Evolutionary conservation across 2,113 vertebrate genomes (phyloP).

Genomic region (Rallus limicola): DNA sequence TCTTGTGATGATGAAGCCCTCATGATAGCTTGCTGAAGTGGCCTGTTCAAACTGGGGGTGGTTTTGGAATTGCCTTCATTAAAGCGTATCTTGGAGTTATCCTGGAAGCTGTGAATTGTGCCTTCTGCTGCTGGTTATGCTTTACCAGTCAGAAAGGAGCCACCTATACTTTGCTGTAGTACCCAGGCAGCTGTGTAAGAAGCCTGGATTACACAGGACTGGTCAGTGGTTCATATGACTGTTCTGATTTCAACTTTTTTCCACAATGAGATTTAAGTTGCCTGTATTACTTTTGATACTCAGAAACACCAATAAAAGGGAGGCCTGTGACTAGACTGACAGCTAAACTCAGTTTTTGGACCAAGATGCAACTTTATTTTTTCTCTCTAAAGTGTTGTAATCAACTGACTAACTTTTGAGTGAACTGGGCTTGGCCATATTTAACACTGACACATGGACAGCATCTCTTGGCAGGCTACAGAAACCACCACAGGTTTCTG

Average conservation of each 20-base stretch:
- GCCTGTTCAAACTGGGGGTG: background rate
- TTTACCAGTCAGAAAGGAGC: background rate
- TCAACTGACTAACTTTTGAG: background rate
- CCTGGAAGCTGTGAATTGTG: background rate
- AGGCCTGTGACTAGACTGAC: background rate
- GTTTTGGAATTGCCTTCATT: background rate
- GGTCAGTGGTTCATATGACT: no score
- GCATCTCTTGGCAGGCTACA: background rate
- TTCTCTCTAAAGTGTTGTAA: background rate
- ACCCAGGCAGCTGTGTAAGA: background rate
- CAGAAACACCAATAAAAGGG: background rate
- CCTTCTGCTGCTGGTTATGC: background rate
- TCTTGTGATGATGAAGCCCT: background rate
- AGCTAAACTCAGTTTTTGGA: background rate
- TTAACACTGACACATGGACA: background rate
- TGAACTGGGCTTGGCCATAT: background rate
- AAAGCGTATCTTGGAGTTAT: background rate
- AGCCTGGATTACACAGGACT: background rate
- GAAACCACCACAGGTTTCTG: background rate
- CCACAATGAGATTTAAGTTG: background rate
- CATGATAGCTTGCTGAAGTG: background rate
- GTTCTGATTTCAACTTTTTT: background rate
- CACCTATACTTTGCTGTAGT: background rate
- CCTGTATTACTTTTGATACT: background rate
- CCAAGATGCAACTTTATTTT: background rate